phyloP scores from a whole-genome alignment of 2,113 vertebrate species.

The human region DNA sequence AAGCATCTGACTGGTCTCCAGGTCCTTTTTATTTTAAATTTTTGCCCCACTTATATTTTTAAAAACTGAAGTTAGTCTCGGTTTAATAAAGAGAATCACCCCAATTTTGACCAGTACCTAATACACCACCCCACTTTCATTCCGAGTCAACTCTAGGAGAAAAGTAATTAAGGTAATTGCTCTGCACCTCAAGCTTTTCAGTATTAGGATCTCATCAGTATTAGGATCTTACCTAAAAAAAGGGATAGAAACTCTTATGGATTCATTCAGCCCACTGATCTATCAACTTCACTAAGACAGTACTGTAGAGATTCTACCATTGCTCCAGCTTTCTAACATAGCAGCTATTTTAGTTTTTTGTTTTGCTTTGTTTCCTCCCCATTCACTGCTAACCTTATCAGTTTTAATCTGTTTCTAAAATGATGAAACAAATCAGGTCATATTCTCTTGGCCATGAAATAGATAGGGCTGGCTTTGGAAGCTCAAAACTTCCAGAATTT shows the following conservation, averaged over 20 bases:
- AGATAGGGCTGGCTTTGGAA: background rate
- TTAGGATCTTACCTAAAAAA: background rate
- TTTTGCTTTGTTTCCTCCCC: background rate
- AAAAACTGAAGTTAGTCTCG: background rate
- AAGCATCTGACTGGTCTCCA: background rate
- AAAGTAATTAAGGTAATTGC: background rate
- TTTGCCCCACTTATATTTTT: background rate
- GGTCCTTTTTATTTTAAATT: background rate
- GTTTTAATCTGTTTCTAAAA: background rate
- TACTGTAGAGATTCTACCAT: background rate
- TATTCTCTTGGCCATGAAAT: background rate
- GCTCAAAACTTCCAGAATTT: background rate
- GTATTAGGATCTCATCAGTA: background rate
- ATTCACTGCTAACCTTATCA: background rate
- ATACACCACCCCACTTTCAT: background rate
- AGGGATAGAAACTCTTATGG: background rate
- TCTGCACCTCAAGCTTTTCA: background rate
- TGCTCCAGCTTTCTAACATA: background rate
- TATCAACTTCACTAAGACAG: background rate
- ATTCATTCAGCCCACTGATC: background rate
- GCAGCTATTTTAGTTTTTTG: background rate
- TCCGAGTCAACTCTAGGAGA: background rate
- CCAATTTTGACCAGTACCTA: background rate
- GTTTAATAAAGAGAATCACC: background rate
- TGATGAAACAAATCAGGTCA: background rate